phyloP scores from a whole-genome alignment of 2,113 vertebrate species.

The Centropus unirufus region DNA sequence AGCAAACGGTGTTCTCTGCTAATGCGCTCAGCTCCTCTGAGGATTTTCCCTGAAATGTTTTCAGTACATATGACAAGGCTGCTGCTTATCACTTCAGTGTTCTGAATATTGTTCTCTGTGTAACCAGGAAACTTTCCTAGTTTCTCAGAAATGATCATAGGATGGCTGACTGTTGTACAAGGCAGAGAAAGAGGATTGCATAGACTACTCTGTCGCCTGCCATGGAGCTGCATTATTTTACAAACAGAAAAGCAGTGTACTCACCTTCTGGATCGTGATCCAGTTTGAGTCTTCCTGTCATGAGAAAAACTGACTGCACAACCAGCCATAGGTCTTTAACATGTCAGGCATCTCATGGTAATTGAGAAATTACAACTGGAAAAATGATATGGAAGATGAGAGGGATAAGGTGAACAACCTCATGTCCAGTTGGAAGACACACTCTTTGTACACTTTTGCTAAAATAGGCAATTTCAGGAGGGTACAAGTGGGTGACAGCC shows the following conservation, averaged over 20 bases:
- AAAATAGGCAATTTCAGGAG: not conserved
- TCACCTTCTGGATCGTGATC: not conserved
- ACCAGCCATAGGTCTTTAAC: not conserved
- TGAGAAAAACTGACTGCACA: not conserved
- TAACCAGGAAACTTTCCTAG: not conserved
- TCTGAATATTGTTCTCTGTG: not conserved
- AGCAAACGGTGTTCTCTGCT: not conserved
- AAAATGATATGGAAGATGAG: not conserved
- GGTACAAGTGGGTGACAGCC: not conserved
- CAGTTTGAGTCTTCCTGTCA: not conserved
- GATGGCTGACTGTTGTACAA: not conserved
- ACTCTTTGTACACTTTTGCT: not conserved
- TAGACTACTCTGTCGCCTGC: not conserved
- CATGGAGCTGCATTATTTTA: accelerated
- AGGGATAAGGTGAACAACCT: not conserved
- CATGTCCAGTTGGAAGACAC: not conserved
- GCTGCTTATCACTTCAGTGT: not conserved
- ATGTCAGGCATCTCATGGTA: not conserved
- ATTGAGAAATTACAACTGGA: not conserved
- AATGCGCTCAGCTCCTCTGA: not conserved
- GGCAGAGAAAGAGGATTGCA: not conserved
- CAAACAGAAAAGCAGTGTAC: not conserved
- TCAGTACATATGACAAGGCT: not conserved
- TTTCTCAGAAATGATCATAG: not conserved
- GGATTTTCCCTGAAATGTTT: not conserved